These are phyloP conservation scores for Pachyramphus minor DNA, from an alignment of 2,113 vertebrate genomes.

Conservation along the genomic window DNA sequence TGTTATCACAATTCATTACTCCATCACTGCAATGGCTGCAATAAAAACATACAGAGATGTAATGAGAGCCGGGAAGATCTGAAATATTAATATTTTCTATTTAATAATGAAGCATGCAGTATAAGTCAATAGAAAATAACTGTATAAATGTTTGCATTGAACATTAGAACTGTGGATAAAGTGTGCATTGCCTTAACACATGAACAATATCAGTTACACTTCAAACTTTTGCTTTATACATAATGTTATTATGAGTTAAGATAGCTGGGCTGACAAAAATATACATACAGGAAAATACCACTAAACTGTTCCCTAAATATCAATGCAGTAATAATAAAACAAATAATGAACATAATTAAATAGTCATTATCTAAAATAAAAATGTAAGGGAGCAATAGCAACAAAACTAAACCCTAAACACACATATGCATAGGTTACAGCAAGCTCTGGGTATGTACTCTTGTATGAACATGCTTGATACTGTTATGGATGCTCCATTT, in stretches of 20 bases:
- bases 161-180: background rate
- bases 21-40: slow-evolving; percentile 88
- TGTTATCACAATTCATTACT: slow-evolving; percentile 82
- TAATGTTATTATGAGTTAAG: background rate
- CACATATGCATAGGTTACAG: accelerated
- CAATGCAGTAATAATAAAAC: background rate
- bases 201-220: background rate
- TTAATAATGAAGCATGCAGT: background rate
- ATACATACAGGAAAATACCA: background rate
- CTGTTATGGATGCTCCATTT: background rate
- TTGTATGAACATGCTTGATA: background rate
- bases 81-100: background rate
- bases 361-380: background rate
- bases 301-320: background rate
- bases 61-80: background rate
- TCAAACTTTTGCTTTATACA: background rate
- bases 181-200: background rate
- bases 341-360: background rate
- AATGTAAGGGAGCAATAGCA: background rate
- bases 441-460: background rate
- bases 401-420: background rate
- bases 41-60: background rate
- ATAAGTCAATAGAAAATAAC: background rate
- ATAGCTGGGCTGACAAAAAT: background rate
- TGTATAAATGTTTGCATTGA: background rate